Evolutionary conservation across 2,888 invertebrate species (phyloP).

Genomic region (Dromius quadrimaculatus): DNA sequence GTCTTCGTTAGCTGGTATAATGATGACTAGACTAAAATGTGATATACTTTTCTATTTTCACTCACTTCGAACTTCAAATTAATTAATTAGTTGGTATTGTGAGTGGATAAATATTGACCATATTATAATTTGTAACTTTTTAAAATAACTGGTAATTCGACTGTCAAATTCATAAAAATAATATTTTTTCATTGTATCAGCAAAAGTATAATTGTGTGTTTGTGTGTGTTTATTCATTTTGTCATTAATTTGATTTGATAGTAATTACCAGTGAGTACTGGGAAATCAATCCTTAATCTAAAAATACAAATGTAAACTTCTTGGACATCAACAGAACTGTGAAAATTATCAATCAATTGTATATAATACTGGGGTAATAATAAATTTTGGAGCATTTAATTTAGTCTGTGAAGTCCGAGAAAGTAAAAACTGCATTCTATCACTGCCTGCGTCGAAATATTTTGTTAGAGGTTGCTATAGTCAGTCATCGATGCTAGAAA

Average conservation of each 20-base stretch:
- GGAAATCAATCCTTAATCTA: too few species aligned
- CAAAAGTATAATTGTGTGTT: too few species aligned
- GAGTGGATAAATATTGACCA: slow-evolving; percentile 2
- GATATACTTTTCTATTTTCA: neutral
- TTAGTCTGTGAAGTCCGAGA: neutral
- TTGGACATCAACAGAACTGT: neutral
- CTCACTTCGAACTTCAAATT: neutral
- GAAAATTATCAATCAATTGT: neutral
- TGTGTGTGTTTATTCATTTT: too few species aligned
- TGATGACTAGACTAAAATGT: neutral
- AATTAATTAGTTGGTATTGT: neutral
- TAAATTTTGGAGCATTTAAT: neutral
- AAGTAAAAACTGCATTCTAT: slow-evolving; percentile 11
- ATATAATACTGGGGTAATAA: neutral
- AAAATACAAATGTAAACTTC: neutral
- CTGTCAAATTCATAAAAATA: too few species aligned
- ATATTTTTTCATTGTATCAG: too few species aligned
- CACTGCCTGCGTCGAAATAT: slow-evolving; percentile 29
- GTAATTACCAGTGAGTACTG: too few species aligned
- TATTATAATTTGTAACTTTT: neutral
- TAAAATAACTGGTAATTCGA: too few species aligned
- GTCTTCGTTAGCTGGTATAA: neutral
- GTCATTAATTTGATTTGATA: too few species aligned
- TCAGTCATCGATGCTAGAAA: slow-evolving; percentile 6
- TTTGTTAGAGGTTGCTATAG: slow-evolving; percentile 25